Evolutionary conservation across 2,888 invertebrate genomes (phyloP).

Genomic region (Strigamia maritima): DNA sequence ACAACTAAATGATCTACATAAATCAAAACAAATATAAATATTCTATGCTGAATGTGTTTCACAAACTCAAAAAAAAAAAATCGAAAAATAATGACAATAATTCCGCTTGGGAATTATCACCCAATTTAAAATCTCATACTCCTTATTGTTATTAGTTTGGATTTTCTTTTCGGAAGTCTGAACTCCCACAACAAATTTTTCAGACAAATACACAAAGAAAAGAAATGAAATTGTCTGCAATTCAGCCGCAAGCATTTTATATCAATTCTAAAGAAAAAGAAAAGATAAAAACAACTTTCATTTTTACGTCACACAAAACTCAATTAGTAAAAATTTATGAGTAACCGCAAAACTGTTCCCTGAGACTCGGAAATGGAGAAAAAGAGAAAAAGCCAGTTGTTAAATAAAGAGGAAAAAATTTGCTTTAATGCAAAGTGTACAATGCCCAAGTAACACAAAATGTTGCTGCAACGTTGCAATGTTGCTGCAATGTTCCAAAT

Average conservation of each 20-base stretch:
- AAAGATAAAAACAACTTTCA: conserved; percentile 1
- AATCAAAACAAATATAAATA: background rate
- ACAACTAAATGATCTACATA: background rate
- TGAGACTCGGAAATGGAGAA: background rate
- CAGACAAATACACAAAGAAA: background rate
- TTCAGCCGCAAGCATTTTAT: background rate
- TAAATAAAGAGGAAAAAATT: background rate
- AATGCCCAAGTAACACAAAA: too few species aligned
- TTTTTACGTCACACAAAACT: background rate
- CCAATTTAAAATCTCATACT: too few species aligned
- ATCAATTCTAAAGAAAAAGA: background rate
- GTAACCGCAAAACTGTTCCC: background rate
- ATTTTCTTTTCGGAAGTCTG: background rate
- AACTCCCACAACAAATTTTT: background rate
- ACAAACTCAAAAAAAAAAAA: background rate
- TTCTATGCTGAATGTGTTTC: background rate
- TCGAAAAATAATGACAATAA: too few species aligned
- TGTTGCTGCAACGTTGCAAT: too few species aligned
- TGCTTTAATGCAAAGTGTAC: background rate
- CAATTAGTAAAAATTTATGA: conserved; percentile 9
- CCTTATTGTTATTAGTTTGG: background rate
- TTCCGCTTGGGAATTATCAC: too few species aligned
- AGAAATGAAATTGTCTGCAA: background rate
- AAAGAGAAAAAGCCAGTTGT: background rate
- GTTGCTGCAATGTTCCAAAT: too few species aligned